Percentiles rank a stretch among this genome's conserved stretches.
phyloP scores from a whole-genome alignment of 2,888 invertebrate species.

The Anticlea derivata region DNA sequence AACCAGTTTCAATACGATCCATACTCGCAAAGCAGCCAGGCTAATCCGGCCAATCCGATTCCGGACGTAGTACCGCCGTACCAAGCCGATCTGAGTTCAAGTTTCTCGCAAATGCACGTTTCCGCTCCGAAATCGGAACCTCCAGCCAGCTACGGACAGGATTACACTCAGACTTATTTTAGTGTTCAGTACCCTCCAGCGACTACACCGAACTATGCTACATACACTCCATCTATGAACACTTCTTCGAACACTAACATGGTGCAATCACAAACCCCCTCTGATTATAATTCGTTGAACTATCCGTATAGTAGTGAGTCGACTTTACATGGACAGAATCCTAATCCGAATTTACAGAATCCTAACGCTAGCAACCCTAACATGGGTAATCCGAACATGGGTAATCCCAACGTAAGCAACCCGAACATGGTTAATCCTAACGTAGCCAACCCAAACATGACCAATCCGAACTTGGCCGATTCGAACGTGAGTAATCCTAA shows the following conservation, averaged over 20 bases:
- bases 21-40: constrained; percentile 34
- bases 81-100: constrained; percentile 56
- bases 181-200: constrained; percentile 64
- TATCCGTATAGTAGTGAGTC: constrained; percentile 53
- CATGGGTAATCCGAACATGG: neutral
- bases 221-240: constrained; percentile 62
- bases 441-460: constrained; percentile 2
- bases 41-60: constrained; percentile 42
- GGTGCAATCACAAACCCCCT: constrained; percentile 53
- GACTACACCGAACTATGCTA: constrained; percentile 58
- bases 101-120: constrained; percentile 70
- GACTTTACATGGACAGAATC: constrained; percentile 5
- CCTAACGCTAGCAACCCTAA: constrained; percentile 9
- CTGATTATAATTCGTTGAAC: constrained; percentile 56
- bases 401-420: neutral
- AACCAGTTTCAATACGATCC: constrained; percentile 42
- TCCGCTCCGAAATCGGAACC: constrained; percentile 53
- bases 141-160: constrained; percentile 42
- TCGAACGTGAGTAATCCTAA: neutral
- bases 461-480: constrained; percentile 3
- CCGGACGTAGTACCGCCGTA: constrained; percentile 48
- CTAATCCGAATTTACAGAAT: constrained; percentile 13
- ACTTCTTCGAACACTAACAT: constrained; percentile 53
- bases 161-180: constrained; percentile 70
- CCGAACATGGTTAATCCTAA: constrained; percentile 2